Evolutionary conservation across 2,797 vertebrate species (phyloP), one percentile per base, ranked within the genome.

Genomic region (Loriculus beryllinus): DNA sequence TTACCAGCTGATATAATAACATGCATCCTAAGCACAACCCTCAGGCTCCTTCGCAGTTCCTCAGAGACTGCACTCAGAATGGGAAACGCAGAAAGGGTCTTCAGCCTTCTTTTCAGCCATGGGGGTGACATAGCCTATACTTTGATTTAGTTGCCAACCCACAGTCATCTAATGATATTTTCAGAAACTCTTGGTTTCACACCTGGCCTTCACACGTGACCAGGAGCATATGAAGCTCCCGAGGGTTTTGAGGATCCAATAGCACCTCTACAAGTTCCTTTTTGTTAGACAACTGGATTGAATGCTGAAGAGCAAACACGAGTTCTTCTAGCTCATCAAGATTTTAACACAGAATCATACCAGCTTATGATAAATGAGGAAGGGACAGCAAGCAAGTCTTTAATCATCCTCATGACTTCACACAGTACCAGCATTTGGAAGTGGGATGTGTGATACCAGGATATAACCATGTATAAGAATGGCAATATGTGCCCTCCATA

Each of bases 1-100:
- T 94, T 89, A 94, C 93, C 88, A 81, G 72, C 76, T 91, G 65
- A 92, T 81, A 94, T 70, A 89, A 92, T 21, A 92, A 88, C 69
- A 78, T 56, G 63, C 63, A 83, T 76, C 65, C 20, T 39, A 78
- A 94, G 62, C 28, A 83, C 62, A 86, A 47, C 37, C 84, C 82
- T 75, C 20, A 4, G 82, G 52, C 76, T 91, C 33, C 47, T 78
- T 13, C n/a, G 39, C 39, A 92, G 72, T 3, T 92, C 89, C 59
- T 72, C 54, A 49, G 71, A 62, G 65, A 85, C 2, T 77, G 29
- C 37, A 33, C 26, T 77, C 4, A 2, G 28, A 56, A 42, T 26
- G 29, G 42, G 28, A 87, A 91, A 86, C 7, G 10, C 31, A 48
- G 65, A 49, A 69, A 81, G 4, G 28, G 12, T 54, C 42, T 63